These are phyloP conservation scores for Hydractinia echinata DNA, from an alignment of 30 jellyfish, hydroid and myxozoan species.

Conservation along the genomic window DNA sequence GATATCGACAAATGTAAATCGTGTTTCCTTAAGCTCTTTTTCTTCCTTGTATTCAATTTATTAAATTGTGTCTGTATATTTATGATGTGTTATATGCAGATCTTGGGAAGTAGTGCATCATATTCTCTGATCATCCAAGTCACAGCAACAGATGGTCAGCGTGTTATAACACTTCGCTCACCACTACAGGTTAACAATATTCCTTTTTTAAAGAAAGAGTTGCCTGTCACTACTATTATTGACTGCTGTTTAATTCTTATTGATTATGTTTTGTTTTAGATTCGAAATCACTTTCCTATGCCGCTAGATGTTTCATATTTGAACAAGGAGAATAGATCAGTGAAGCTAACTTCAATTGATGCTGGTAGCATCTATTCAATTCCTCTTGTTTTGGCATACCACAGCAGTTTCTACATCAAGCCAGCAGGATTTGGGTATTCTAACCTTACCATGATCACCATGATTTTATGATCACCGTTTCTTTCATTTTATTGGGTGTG, in stretches of 20 bases:
- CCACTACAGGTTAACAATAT: conserved; percentile 68
- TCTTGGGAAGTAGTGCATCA: conserved; percentile 50
- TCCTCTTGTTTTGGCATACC: conserved; percentile 82
- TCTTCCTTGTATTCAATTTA: not conserved
- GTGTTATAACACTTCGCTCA: conserved; percentile 57
- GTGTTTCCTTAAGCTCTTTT: not conserved
- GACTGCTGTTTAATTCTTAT: not conserved
- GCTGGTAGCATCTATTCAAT: conserved; percentile 48
- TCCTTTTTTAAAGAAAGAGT: not conserved
- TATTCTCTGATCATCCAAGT: conserved; percentile 75
- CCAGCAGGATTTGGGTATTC: conserved; percentile 94
- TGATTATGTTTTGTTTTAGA: conserved; percentile 29
- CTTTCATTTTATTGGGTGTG: not conserved
- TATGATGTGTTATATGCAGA: conserved; percentile 9
- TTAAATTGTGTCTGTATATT: conserved; percentile 35
- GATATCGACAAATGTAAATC: conserved; percentile 62
- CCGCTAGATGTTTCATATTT: conserved; percentile 67
- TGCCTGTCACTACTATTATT: not conserved
- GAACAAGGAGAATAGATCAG: conserved; percentile 33
- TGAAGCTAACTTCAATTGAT: conserved; percentile 40
- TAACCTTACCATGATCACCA: conserved; percentile 32
- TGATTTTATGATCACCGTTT: conserved; percentile 9
- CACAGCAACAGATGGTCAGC: conserved; percentile 84
- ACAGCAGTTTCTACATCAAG: conserved; percentile 45
- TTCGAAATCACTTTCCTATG: conserved; percentile 86